Evolutionary conservation across 2,888 invertebrate species (phyloP), one percentile per base, ranked within the genome.

Genomic region (Eubasilissa splendida): DNA sequence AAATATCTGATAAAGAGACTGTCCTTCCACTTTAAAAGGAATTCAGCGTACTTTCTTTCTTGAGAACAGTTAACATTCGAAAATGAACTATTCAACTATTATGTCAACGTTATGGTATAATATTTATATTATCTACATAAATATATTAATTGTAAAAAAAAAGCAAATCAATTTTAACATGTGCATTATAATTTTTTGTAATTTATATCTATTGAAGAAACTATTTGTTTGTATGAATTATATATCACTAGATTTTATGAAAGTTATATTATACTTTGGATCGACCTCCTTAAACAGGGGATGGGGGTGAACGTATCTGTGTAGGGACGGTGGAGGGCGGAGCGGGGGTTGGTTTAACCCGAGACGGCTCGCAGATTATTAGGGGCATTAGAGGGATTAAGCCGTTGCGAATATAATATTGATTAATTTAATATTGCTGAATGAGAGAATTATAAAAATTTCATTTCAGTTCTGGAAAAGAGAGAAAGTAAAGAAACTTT

Each of bases 361-460:
- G 80, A 83, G 83, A 80, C 83, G 77, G 73, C 74, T 77, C 63
- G 75, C 63, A 79, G 83, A 83, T 83, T 83, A 83, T 80, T 80
- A 76, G 71, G 53, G 77, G 81, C 65, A 81, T 81, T 83, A 81
- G 58, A 58, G 68, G 78, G 80, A 81, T 81, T 81, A 83, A 66
- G 75, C 75, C 59, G 53, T 31, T 70, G 80, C 77, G 79, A 83
- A 80, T 81, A 75, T 79, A 76, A 80, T 82, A 82, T 83, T 81
- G 81, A 83, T 83, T 81, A 81, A 83, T 83, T 79, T 68, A 66
- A 75, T 79, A 75, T 71, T 66, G 56, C 58, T 59, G 54, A 75
- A 11, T 56, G 12, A 14, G 50, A n/a, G 22, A 52, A 70, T 53
- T 70, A 70, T 53, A n/a, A 70, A 53, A 33, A 50, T 52, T 7